These are phyloP conservation scores for Drosophila neonasuta DNA, from an alignment of 2,888 invertebrate genomes.

Conservation along the genomic window DNA sequence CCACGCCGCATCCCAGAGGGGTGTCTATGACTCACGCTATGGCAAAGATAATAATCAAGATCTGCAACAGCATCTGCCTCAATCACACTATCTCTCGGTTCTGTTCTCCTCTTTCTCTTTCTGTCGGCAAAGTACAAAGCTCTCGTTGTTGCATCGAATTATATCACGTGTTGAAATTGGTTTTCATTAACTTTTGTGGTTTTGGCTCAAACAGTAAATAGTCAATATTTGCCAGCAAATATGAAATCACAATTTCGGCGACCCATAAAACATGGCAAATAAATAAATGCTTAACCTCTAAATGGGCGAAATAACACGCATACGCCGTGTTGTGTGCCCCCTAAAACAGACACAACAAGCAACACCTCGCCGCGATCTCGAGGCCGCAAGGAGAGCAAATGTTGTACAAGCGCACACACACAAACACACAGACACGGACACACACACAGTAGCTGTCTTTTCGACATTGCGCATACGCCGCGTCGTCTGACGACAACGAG, in stretches of 20 bases:
- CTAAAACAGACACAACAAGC: slow-evolving; percentile 41
- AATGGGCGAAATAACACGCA: slow-evolving; percentile 42
- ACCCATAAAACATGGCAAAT: slow-evolving; percentile 63
- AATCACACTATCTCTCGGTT: not conserved
- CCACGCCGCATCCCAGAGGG: slow-evolving; percentile 5
- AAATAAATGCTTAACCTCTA: slow-evolving; percentile 72
- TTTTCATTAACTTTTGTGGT: slow-evolving; percentile 53
- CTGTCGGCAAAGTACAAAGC: slow-evolving; percentile 50
- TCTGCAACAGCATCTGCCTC: slow-evolving; percentile 4
- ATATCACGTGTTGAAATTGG: slow-evolving; percentile 25
- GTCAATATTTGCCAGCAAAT: slow-evolving; percentile 61
- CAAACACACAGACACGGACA: slow-evolving; percentile 9
- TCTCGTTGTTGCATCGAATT: slow-evolving; percentile 39
- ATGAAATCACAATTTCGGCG: slow-evolving; percentile 68
- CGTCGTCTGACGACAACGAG: slow-evolving; percentile 45
- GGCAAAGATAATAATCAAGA: slow-evolving; percentile 62
- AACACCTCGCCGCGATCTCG: slow-evolving; percentile 66
- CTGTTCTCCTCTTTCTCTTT: not conserved
- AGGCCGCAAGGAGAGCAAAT: slow-evolving; percentile 58
- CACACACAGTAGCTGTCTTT: slow-evolving; percentile 32
- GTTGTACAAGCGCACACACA: slow-evolving; percentile 37
- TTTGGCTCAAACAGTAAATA: slow-evolving; percentile 25
- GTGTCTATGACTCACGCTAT: slow-evolving; percentile 54
- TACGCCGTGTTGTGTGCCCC: slow-evolving; percentile 43
- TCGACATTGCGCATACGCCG: slow-evolving; percentile 54